Conservation (phyloP, 1,140 invertebrate species). For the Cherax destructor region DNA sequence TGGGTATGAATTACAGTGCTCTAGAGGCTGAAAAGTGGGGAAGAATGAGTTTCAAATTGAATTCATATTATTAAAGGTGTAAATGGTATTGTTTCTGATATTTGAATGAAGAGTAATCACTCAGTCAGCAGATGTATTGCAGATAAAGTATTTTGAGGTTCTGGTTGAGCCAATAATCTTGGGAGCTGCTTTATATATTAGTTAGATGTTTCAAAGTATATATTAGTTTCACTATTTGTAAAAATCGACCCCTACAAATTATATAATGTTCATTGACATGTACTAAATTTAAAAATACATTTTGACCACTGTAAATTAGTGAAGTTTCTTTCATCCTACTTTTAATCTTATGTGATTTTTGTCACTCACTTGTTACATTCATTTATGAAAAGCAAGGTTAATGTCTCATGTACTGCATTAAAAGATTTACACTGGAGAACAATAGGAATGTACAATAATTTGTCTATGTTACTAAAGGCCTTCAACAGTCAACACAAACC, state of each 20-base stretch:
- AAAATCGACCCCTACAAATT: conserved; percentile 3
- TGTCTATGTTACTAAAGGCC: no score
- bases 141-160: neutral
- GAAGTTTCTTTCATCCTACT: neutral
- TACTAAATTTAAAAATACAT: conserved; percentile 34
- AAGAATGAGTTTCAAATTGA: neutral
- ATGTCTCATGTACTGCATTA: no score
- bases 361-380: no score
- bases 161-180: neutral
- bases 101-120: neutral
- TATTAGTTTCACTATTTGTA: conserved; percentile 11
- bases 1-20: neutral
- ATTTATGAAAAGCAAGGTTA: no score
- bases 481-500: no score
- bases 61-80: neutral
- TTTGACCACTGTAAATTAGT: conserved; percentile 14
- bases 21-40: neutral
- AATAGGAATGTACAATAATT: no score
- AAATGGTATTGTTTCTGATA: neutral
- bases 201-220: conserved; percentile 8
- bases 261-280: conserved; percentile 21
- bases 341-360: neutral
- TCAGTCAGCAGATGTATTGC: neutral
- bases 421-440: no score
- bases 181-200: conserved; percentile 3